These are phyloP conservation scores for Chymomyza costata DNA, from an alignment of 1,140 invertebrate genomes.

Conservation along the genomic window DNA sequence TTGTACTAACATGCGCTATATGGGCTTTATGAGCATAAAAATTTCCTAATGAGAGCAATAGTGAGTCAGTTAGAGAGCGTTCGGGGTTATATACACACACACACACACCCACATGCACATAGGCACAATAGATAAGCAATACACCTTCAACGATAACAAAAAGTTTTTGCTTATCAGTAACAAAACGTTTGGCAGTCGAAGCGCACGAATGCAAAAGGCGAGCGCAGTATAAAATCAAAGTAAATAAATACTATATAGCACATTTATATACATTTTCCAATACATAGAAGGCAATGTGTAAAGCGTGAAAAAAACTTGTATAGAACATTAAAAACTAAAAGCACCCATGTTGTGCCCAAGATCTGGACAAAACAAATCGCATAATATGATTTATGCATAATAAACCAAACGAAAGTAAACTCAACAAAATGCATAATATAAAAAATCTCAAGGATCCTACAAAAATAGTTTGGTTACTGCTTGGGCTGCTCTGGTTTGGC, in stretches of 20 bases:
- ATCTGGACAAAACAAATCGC: constrained; percentile 2
- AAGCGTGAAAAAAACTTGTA: constrained; percentile 27
- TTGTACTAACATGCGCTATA: too few relatives aligned
- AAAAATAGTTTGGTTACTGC: background rate
- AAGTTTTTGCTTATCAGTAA: constrained; percentile 22
- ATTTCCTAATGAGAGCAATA: too few relatives aligned
- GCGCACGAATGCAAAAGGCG: constrained; percentile 13
- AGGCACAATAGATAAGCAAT: constrained; percentile 17
- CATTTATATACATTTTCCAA: too few relatives aligned
- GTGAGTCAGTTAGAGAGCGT: too few relatives aligned
- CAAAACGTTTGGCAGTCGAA: constrained; percentile 21
- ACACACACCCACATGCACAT: constrained; percentile 5
- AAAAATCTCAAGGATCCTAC: constrained; percentile 64
- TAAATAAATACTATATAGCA: too few relatives aligned
- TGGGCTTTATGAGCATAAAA: too few relatives aligned
- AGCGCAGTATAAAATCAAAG: too few relatives aligned
- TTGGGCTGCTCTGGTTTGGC: constrained; percentile 1
- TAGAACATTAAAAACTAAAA: constrained; percentile 7
- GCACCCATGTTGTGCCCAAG: background rate
- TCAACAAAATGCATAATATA: constrained; percentile 49
- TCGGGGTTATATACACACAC: background rate
- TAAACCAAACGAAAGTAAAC: constrained; percentile 7
- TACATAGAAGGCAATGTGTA: constrained; percentile 23
- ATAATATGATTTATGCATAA: background rate
- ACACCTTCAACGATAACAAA: constrained; percentile 32